Base-by-base conservation (phyloP, 2,888 invertebrate species). In the Steinernema carpocapsae region DNA sequence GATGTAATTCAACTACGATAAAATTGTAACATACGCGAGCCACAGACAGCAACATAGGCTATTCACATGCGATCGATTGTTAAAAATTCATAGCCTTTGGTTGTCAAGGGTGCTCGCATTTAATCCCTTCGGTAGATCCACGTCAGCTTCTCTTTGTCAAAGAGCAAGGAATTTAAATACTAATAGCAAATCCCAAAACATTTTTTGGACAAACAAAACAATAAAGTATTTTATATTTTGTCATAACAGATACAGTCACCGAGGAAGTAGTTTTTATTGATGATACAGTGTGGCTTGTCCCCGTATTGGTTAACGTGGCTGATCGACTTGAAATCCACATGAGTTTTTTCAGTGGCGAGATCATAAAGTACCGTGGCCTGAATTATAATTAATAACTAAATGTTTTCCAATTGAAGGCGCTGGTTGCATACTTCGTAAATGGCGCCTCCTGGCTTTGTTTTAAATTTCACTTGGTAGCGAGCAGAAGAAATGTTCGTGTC, bases 271-370 rank as follows among this genome's bases (percentile, higher is more conserved):
- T 85, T 81, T 17, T 64, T 64, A 14, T 64, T 32, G 17, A 64
- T 64, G 12, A 95, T 92, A 85, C 95, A 95, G 80, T 91, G 91
- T 0, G 94, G 93, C 83, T n/a, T 93, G 32, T 91, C 89, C 7
- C 94, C 93, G 84, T 94, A 95, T 86, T 92, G 92, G 88, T 94
- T 94, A 74, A 93, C 92, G 70, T 94, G 90, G 82, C 93, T 93
- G 51, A 93, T 90, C 83, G 93, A 92, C 17, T 91, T 90, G 70
- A 92, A 90, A 86, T 92, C 92, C 7, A 93, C 89, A 0, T 89
- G 86, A 81, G 93, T 92, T 52, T 84, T 12, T 1, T 17, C 14
- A 6, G 12, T 64, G 1, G 2, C 12, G 4, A 17, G 12, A 29
- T 64, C 64, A 26, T 32, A 32, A n/a, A 64, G 64, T 32, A 64